phyloP scores from a whole-genome alignment of 2,888 invertebrate species.

The Hypercompe scribonia region DNA sequence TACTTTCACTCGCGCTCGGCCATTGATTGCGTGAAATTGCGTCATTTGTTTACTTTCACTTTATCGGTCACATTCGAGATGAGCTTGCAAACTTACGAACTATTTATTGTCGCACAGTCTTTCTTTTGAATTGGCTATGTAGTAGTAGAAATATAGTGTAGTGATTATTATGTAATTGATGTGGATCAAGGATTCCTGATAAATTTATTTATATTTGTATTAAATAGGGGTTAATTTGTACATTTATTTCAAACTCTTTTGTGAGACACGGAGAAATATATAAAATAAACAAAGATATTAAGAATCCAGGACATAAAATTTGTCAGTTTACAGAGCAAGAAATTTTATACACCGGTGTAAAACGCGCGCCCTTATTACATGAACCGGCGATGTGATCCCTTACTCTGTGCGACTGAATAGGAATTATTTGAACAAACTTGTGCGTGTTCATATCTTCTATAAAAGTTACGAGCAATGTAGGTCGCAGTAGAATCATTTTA shows the following conservation, averaged over 20 bases:
- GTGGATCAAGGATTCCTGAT: conserved; percentile 1
- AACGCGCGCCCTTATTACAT: neutral
- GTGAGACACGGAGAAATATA: neutral
- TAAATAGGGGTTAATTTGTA: neutral
- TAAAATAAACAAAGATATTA: conserved; percentile 1
- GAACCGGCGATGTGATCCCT: neutral
- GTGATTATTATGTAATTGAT: neutral
- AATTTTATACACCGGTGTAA: neutral
- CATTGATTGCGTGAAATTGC: conserved; percentile 57
- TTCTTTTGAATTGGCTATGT: conserved; percentile 44
- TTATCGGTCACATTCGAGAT: conserved; percentile 46
- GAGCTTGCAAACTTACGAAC: conserved; percentile 42
- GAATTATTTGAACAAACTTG: conserved; percentile 44
- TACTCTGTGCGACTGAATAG: neutral
- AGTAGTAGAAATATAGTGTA: conserved; percentile 15
- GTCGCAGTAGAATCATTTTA: neutral
- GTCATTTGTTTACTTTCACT: conserved; percentile 62
- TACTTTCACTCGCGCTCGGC: conserved; percentile 66
- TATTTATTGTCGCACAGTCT: conserved; percentile 55
- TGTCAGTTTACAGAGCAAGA: neutral
- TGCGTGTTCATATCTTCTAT: conserved; percentile 32
- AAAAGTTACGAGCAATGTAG: neutral
- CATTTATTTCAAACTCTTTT: neutral
- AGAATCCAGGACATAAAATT: neutral
- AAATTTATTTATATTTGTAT: conserved; percentile 2